Base-by-base conservation (phyloP, 2,113 vertebrate species). In the Chaenocephalus aceratus region DNA sequence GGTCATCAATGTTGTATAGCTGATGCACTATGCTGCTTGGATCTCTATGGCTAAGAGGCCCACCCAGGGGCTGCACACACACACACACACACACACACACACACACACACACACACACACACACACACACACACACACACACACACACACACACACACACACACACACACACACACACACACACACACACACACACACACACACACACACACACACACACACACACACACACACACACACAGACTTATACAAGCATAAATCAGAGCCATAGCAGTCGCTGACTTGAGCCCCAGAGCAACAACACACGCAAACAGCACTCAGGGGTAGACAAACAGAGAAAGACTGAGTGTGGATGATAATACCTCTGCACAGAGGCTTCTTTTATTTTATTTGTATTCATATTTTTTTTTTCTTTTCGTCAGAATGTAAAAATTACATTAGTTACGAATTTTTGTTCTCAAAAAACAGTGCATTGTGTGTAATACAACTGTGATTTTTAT, bases 1-100 rank as follows among this genome's bases (percentile, higher is more conserved):
- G 70, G 71, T 89, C 86, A 90, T 90, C 80, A 82, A 89, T 91
- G 81, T 84, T 89, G 52, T 84, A 89, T 62, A 65, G 73, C 69
- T 78, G 77, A 85, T 83, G 86, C 63, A 86, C 75, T 88, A 85
- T 87, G 83, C 89, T 92, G 68, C 83, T 91, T 73, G 34, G 70
- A 49, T 70, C 41, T 83, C n/a, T 45, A 52, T 57, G 61, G 45
- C 53, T 60, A 75, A 66, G 63, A 62, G 52, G 60, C 71, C 48
- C 54, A 21, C 21, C 21, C 21, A 21, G 21, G 21, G 21, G 21
- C 21, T 21, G 21, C 21, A 21, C 21, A 21, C 21, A 21, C 21
- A 21, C 21, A 21, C 21, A 21, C 21, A 21, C 21, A 21, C 21
- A 21, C 21, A 21, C 21, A 21, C n/a, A 21, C 21, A 21, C 21